A percentile compares a stretch with the other conserved stretches of the same genome.
These are phyloP conservation scores for Corythornis vintsioides DNA, from an alignment of 2,113 vertebrate species.

Conservation along the genomic window DNA sequence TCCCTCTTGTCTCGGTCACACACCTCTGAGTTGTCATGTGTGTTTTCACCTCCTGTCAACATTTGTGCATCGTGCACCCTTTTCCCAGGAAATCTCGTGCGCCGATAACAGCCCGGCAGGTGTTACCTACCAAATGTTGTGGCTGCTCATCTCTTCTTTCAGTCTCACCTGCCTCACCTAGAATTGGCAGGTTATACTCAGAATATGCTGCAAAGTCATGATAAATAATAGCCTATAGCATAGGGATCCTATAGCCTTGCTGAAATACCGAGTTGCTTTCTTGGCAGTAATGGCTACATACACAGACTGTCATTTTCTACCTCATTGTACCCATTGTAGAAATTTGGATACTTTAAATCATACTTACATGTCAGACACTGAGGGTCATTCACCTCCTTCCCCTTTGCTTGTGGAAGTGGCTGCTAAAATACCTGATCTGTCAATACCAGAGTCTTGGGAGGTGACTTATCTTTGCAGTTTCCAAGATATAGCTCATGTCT, in stretches of 20 bases:
- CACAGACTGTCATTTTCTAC: not conserved
- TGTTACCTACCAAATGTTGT: slow-evolving; percentile 23
- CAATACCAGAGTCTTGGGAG: not conserved
- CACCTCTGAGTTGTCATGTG: not conserved
- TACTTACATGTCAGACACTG: not conserved
- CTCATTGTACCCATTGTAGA: not conserved
- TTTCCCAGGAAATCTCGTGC: not conserved
- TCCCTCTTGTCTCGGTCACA: not conserved
- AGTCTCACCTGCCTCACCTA: not conserved
- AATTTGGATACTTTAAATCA: not conserved
- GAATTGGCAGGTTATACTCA: not conserved
- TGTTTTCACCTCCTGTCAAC: slow-evolving; percentile 37
- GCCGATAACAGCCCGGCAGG: not conserved
- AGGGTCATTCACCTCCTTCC: not conserved
- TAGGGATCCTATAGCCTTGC: not conserved
- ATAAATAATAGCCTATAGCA: not conserved
- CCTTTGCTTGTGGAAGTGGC: not conserved
- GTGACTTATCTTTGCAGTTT: not conserved
- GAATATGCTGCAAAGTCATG: not conserved
- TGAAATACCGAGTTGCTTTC: not conserved
- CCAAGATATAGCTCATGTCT: not conserved
- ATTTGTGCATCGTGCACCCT: not conserved
- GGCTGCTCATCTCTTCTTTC: not conserved
- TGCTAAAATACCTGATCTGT: not conserved
- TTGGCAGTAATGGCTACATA: not conserved